Evolutionary conservation across 2,888 invertebrate genomes (phyloP), one percentile per base, ranked within the genome.

Genomic region (Sthenelais limicola): DNA sequence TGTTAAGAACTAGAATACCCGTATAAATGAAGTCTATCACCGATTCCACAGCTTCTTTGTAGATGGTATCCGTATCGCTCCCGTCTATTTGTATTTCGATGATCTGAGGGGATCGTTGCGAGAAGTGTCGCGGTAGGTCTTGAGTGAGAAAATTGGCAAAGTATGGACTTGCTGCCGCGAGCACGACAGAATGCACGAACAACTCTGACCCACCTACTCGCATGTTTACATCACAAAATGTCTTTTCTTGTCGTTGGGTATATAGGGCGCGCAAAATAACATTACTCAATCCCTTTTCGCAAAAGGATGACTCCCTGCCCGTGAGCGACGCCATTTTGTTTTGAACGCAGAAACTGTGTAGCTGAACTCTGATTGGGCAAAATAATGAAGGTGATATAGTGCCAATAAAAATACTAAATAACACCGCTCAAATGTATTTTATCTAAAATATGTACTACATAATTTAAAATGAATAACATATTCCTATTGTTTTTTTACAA

Each of bases 51-150:
- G 85, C 86, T 12, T 80, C 79, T 26, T 79, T 79, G 66, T 86
- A 86, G 21, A 69, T 21, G 12, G 33, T 28, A 32, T 69, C 69
- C 1, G 76, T 68, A 33, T 73, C 74, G 92, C 92, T 58, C 91
- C 83, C 82, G 47, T 85, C 84, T 3, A 86, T 85, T 51, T 85
- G 85, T 68, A 86, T 85, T 76, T 86, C 86, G 26, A 86, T 86
- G 18, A 86, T 77, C 72, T 86, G 86, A 18, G 85, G 85, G 15
- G 78, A 76, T 73, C 83, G 83, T 71, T 84, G 84, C 18, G 84
- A 86, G 72, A 84, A 86, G 26, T 80, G 81, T 70, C 86, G 79
- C 3, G 86, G 85, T n/a, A 80, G 54, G 68, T 86, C 85, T 68
- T 81, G 81, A 1, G 80, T 81, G 30, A 86, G 79, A 68, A 86